Percentiles rank a stretch among this genome's conserved stretches.
Conservation (phyloP, 92 coral and sea anemone species). For the Micromussa lordhowensis region DNA sequence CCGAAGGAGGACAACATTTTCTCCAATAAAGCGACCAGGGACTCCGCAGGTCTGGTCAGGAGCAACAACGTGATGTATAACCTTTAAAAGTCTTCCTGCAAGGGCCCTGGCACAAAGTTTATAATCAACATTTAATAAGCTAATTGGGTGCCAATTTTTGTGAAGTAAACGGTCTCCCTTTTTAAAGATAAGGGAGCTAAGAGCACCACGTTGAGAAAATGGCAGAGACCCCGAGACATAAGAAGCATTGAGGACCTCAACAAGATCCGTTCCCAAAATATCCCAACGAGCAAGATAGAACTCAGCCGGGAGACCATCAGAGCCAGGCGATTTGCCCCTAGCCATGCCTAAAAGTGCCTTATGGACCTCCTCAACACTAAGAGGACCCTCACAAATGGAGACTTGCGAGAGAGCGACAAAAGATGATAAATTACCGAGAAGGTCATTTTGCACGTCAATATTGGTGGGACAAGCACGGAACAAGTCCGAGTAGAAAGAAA, state of each 20-base stretch:
- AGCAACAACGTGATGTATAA: slow-evolving; percentile 17
- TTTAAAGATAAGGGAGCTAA: slow-evolving; percentile 33
- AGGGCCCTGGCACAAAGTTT: slow-evolving; percentile 34
- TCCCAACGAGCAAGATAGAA: slow-evolving; percentile 48
- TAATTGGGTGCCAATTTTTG: slow-evolving; percentile 61
- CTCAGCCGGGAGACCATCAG: slow-evolving; percentile 46
- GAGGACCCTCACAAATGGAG: slow-evolving; percentile 28
- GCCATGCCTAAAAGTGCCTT: slow-evolving; percentile 23
- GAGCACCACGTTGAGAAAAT: neutral
- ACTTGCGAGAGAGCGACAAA: neutral
- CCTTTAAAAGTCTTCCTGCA: slow-evolving; percentile 21
- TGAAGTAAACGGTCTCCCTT: slow-evolving; percentile 13
- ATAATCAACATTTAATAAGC: slow-evolving; percentile 50
- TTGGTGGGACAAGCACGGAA: neutral
- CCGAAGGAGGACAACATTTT: slow-evolving; percentile 34
- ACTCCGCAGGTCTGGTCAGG: slow-evolving; percentile 64
- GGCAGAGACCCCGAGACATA: neutral
- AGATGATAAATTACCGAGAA: too few species aligned
- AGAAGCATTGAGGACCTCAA: slow-evolving; percentile 29
- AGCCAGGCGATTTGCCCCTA: slow-evolving; percentile 17
- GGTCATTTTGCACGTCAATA: too few species aligned
- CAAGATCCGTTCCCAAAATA: slow-evolving; percentile 3
- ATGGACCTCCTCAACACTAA: slow-evolving; percentile 13
- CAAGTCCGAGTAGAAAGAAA: neutral
- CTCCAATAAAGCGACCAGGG: slow-evolving; percentile 50